These are phyloP conservation scores for Sesia bembeciformis DNA, from an alignment of 2,888 invertebrate genomes.

Conservation along the genomic window DNA sequence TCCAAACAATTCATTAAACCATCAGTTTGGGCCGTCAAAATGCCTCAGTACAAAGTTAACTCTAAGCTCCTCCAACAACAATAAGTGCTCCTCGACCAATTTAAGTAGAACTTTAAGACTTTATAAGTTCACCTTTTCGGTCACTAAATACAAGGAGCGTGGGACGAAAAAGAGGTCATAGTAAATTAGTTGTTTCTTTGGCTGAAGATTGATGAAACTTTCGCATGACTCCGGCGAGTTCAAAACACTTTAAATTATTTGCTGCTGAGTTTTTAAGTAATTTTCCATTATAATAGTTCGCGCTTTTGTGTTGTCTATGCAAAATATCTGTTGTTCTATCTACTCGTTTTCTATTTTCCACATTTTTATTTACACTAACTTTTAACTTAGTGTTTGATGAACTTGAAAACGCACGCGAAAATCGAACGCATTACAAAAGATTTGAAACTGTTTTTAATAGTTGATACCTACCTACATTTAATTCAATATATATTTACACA, in stretches of 20 bases:
- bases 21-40: conserved; percentile 17
- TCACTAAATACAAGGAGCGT: conserved; percentile 12
- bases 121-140: conserved; percentile 20
- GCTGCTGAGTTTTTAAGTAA: neutral
- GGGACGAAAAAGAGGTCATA: conserved; percentile 19
- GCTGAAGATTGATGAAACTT: conserved; percentile 35
- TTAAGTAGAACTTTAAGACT: neutral
- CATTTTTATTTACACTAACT: too few species aligned
- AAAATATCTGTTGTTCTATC: too few species aligned
- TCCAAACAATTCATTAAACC: conserved; percentile 18
- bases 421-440: neutral
- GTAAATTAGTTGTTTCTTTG: conserved; percentile 32
- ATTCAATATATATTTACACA: neutral
- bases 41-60: conserved; percentile 17
- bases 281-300: neutral
- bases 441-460: neutral
- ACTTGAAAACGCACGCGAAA: too few species aligned
- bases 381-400: too few species aligned
- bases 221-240: conserved; percentile 18
- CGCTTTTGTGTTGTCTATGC: neutral
- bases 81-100: conserved; percentile 4
- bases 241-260: conserved; percentile 8
- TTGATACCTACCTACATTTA: neutral
- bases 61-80: conserved; percentile 11
- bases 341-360: too few species aligned